These are phyloP conservation scores for Andrena chrysosceles DNA, from an alignment of 2,888 invertebrate species.

Conservation along the genomic window DNA sequence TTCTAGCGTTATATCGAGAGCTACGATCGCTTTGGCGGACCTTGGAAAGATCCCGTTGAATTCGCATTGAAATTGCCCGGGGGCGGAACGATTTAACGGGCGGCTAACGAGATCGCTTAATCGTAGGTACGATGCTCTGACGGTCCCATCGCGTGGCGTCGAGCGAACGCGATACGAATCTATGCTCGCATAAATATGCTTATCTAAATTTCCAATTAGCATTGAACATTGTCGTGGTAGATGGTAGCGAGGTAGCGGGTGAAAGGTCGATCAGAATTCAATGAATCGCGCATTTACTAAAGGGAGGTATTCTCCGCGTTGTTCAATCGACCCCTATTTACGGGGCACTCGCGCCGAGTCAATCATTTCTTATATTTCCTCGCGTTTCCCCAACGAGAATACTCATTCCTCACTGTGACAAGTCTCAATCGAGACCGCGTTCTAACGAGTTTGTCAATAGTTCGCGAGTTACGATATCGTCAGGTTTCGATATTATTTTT, in stretches of 20 bases:
- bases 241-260: constrained; percentile 4
- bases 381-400: not conserved
- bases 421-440: not conserved
- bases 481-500: no score
- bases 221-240: constrained; percentile 24
- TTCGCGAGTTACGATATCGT: not conserved
- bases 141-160: constrained; percentile 41
- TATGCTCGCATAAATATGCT: constrained; percentile 49
- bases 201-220: constrained; percentile 72
- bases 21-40: not conserved
- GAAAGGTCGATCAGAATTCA: constrained; percentile 64
- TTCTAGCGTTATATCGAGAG: not conserved
- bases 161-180: constrained; percentile 51
- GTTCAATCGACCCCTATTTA: not conserved
- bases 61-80: not conserved
- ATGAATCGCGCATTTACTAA: constrained; percentile 50
- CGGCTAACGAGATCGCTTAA: constrained; percentile 31
- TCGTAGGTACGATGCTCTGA: not conserved
- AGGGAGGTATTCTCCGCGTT: not conserved
- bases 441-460: not conserved
- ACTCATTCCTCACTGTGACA: not conserved
- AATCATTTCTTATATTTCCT: not conserved
- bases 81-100: not conserved
- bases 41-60: not conserved
- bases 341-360: not conserved